Base-by-base conservation (phyloP, 2,888 invertebrate species). In the Limnephilus auricula region DNA sequence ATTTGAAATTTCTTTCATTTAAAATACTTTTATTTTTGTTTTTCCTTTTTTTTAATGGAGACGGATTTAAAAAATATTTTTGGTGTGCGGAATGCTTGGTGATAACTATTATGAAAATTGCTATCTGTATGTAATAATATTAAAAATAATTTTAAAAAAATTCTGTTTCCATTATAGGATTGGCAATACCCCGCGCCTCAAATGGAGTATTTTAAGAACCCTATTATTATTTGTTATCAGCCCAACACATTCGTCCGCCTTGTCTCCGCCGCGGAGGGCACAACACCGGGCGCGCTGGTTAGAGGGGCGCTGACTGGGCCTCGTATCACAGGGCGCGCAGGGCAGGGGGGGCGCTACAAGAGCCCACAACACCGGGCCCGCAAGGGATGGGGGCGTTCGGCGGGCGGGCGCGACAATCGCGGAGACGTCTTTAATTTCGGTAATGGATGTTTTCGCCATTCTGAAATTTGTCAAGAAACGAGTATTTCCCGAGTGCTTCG, bases 141-240 rank as follows among this genome's bases (percentile, higher is more conserved):
- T 5, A 50, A 50, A 5, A 6, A 65, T 65, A 65, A 65, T 65
- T 18, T n/a, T n/a, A n/a, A n/a, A n/a, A 18, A 65, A 65, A 65
- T 50, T 4, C 65, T 65, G 65, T 65, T 65, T 65, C 65, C 65
- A 65, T 65, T 65, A 25, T 65, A 65, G 65, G 9, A 65, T 65
- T 65, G 9, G 65, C n/a, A 9, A 25, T 9, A 25, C n/a, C 9
- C 65, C 6, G 9, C 2, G 65, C 25, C 65, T n/a, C 65, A 65
- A 65, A 65, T 31, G 79, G 83, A 91, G 88, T 83, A 89, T 91
- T 91, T 89, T 91, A 91, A 91, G 91, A 88, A 83, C 88, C 88
- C 78, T 25, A 85, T 91, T 50, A 89, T 91, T 82, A 89, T 91
- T 92, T 90, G 92, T 90, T 92, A 92, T 92, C 92, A 90, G 83